Evolutionary conservation across 2,797 vertebrate species (phyloP), one percentile per base, ranked within the genome.

Genomic region (Microhierax caerulescens): DNA sequence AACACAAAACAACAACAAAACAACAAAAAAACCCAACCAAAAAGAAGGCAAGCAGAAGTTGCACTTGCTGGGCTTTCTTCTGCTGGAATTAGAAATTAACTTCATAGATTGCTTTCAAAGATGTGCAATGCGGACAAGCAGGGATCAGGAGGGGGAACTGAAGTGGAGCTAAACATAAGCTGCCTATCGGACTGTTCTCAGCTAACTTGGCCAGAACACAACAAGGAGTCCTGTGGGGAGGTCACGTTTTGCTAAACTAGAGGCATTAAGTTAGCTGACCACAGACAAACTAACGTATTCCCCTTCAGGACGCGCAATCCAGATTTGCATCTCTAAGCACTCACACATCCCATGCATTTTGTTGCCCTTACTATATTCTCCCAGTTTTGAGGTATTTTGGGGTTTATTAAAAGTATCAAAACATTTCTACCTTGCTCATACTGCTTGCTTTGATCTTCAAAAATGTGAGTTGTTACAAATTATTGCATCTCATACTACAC

Each of bases 151-250:
- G 57, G 17, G 17, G 50, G 53, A 83, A 45, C 22, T 28, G 25
- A 79, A 51, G 24, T 3, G 11, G 6, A 51, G 13, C 25, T 53
- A 27, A 83, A 28, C 15, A 11, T 7, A 37, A 72, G 27, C 32
- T 51, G 39, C n/a, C n/a, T 37, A 50, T 27, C 21, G 18, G n/a
- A 45, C 8, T 17, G 9, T 19, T 59, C 36, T n/a, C 41, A 24
- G 21, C 5, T 77, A 30, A n/a, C n/a, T 63, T 13, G 23, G 51
- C 27, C 60, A 82, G 48, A 39, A 24, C 16, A 8, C 2, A 36
- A 41, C 45, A 25, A 78, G 0, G 2, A 43, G 15, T 5, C 14
- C 27, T 28, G 2, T 20, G 9, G 7, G 21, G 13, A 34, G 7
- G 39, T 12, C n/a, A 83, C 3, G 2, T 23, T 88, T 56, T 21